Percentiles rank a stretch among this genome's conserved stretches.
Conservation (phyloP, 2,797 vertebrate species). For the Labeo calbasu region DNA sequence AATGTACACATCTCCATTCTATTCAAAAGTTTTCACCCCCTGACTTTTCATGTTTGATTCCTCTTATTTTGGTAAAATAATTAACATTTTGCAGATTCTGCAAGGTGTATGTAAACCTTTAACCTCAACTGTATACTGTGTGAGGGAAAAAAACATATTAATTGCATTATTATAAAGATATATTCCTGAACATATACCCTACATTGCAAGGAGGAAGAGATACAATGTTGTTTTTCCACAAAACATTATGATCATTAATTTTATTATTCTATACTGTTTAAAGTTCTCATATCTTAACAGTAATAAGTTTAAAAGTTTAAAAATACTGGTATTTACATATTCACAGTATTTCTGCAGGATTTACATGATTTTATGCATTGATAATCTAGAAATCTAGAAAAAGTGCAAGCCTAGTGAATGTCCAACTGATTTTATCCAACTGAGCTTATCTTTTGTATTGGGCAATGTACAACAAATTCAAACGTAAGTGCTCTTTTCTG, state of each 20-base stretch:
- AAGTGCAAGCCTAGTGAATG: not conserved
- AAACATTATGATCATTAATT: not conserved
- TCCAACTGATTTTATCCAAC: not conserved
- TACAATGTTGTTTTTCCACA: not conserved
- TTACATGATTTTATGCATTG: constrained; percentile 2
- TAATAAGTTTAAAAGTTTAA: not conserved
- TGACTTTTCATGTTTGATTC: no score
- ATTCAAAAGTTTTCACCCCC: no score
- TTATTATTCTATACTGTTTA: not conserved
- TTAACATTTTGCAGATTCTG: no score
- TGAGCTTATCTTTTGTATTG: not conserved
- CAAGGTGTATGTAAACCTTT: no score
- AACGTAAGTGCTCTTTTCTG: constrained; percentile 9
- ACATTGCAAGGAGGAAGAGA: not conserved
- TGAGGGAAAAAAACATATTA: not conserved
- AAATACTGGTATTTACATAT: not conserved
- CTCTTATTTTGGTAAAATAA: no score
- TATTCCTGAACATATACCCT: not conserved
- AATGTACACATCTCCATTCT: no score
- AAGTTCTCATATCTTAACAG: not conserved
- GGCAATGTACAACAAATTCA: not conserved
- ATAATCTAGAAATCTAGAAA: not conserved
- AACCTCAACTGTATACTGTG: no score
- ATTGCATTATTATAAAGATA: not conserved
- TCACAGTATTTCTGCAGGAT: not conserved